Evolutionary conservation across 2,113 vertebrate genomes (phyloP).

Genomic region (Mus pahari): DNA sequence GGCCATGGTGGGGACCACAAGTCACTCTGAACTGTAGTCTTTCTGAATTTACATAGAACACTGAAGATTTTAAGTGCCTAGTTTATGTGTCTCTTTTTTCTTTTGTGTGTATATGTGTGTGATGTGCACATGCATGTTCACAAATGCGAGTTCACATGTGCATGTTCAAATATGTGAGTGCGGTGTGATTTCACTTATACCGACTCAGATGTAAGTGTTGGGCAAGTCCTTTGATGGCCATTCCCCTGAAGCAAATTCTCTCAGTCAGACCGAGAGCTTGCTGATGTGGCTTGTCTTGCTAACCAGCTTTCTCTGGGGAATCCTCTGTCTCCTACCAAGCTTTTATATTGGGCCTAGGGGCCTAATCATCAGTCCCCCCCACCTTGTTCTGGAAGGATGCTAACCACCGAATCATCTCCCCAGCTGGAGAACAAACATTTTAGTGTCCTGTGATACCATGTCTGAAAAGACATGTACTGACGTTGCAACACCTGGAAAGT

Average conservation of each 20-base stretch:
- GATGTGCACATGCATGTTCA: background rate
- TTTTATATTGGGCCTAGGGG: background rate
- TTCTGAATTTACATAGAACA: background rate
- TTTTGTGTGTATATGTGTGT: background rate
- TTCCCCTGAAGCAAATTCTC: no score
- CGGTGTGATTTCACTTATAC: background rate
- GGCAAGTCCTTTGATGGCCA: background rate
- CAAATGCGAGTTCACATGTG: background rate
- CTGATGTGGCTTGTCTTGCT: background rate
- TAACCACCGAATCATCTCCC: background rate
- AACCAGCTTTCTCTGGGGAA: background rate
- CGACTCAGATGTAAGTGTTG: background rate
- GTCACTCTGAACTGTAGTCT: background rate
- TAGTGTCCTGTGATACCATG: background rate
- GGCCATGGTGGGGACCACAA: background rate
- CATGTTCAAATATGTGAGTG: background rate
- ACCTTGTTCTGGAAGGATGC: background rate
- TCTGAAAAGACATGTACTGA: background rate
- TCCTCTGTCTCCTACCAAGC: background rate
- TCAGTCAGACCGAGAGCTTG: background rate
- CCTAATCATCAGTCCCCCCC: background rate
- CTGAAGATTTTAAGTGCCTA: background rate
- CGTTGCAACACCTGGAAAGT: background rate
- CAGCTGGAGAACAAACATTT: background rate
- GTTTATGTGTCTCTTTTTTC: background rate